Percentiles rank a stretch among this genome's conserved stretches.
phyloP scores from a whole-genome alignment of 2,113 vertebrate genomes.

The Strix uralensis region DNA sequence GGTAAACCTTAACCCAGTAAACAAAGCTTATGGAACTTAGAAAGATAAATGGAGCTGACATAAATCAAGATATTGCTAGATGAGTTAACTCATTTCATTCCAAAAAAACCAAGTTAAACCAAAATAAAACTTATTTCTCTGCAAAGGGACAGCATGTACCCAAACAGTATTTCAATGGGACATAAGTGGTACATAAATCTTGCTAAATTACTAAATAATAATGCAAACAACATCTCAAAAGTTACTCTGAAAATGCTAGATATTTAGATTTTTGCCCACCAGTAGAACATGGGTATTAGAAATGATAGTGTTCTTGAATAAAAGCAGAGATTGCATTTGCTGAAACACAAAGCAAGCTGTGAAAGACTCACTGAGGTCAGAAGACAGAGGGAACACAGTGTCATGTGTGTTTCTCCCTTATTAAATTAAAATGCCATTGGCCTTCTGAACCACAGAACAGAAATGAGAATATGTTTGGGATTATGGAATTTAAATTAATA shows the following conservation, averaged over 20 bases:
- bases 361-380: constrained; percentile 9
- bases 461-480: constrained; percentile 59
- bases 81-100: constrained; percentile 20
- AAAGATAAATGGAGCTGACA: background rate
- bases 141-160: background rate
- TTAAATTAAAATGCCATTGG: constrained; percentile 63
- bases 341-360: constrained; percentile 13
- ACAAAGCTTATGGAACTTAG: background rate
- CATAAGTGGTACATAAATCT: background rate
- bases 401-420: constrained; percentile 36
- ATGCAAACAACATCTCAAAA: background rate
- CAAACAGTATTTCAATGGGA: background rate
- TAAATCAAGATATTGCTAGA: background rate
- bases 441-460: constrained; percentile 54
- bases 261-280: background rate
- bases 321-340: constrained; percentile 6
- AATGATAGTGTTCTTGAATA: background rate
- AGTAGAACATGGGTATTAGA: background rate
- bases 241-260: background rate
- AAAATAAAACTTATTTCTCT: background rate
- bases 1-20: constrained; percentile 21
- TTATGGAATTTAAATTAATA: constrained; percentile 71
- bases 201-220: background rate
- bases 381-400: constrained; percentile 32
- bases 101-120: background rate